A percentile compares a stretch with the other conserved stretches of the same genome.
Conservation (phyloP, 2,113 vertebrate genomes). For the Trogon surrucura region DNA sequence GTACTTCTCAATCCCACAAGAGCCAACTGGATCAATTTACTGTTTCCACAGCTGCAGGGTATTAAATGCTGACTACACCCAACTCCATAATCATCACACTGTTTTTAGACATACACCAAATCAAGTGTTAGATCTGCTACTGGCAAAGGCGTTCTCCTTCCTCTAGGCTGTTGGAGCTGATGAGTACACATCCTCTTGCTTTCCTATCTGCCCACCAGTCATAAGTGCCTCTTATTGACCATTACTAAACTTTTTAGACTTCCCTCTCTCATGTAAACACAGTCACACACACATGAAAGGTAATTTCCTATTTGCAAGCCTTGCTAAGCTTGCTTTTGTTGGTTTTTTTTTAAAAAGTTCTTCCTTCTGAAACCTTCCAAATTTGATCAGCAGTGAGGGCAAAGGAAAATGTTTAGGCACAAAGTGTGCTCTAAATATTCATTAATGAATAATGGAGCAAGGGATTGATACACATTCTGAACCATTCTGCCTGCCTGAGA, state of each 20-base stretch:
- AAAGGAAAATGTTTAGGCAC: background rate
- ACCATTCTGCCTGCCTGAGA: background rate
- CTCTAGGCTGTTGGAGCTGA: conserved; percentile 14
- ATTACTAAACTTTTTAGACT: background rate
- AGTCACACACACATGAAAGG: background rate
- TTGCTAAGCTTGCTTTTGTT: background rate
- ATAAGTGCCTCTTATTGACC: background rate
- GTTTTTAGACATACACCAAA: conserved; percentile 67
- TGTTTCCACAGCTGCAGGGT: conserved; percentile 83
- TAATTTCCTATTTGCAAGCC: background rate
- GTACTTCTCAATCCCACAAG: conserved; percentile 57
- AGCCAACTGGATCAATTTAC: conserved; percentile 78
- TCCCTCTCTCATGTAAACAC: background rate
- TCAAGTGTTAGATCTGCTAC: conserved; percentile 47
- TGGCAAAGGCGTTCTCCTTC: conserved; percentile 46
- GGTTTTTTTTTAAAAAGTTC: background rate
- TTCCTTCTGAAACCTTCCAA: background rate
- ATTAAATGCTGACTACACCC: conserved; percentile 76
- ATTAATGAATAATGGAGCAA: background rate
- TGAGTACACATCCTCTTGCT: conserved; percentile 21
- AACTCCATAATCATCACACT: conserved; percentile 71
- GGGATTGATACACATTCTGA: background rate
- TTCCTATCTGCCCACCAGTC: conserved; percentile 26
- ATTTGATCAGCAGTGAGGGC: background rate
- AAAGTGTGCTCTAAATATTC: background rate